Evolutionary conservation across 2,888 invertebrate species (phyloP).

Genomic region (Nasonovia ribisnigri): DNA sequence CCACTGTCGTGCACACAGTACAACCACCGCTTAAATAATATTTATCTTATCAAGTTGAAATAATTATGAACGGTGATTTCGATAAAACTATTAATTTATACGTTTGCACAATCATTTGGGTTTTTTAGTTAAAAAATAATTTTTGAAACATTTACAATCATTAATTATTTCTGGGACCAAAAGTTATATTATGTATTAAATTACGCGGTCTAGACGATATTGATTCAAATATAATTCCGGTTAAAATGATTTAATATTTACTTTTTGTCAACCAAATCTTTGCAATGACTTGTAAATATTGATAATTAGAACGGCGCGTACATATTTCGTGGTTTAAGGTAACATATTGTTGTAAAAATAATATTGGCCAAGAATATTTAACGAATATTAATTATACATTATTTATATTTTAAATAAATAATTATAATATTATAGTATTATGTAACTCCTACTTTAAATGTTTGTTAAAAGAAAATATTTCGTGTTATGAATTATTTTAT

Average conservation of each 20-base stretch:
- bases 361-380: not conserved
- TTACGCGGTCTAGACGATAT: not conserved
- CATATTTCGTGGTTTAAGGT: not conserved
- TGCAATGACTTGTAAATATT: not conserved
- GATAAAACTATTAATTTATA: not conserved
- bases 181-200: not conserved
- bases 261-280: not conserved
- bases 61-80: not conserved
- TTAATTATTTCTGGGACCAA: not conserved
- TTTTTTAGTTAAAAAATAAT: not conserved
- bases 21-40: not conserved
- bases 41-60: not conserved
- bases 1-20: not conserved
- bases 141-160: not conserved
- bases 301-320: not conserved
- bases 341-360: not conserved
- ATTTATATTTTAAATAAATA: not conserved
- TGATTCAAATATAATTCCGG: not conserved
- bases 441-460: too few species aligned
- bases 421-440: not conserved
- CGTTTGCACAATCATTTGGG: not conserved
- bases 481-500: not conserved
- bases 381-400: not conserved
- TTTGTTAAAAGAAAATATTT: not conserved
- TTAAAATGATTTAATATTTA: not conserved